Evolutionary conservation across 2,888 invertebrate genomes (phyloP).

Genomic region (Mystacides longicornis): DNA sequence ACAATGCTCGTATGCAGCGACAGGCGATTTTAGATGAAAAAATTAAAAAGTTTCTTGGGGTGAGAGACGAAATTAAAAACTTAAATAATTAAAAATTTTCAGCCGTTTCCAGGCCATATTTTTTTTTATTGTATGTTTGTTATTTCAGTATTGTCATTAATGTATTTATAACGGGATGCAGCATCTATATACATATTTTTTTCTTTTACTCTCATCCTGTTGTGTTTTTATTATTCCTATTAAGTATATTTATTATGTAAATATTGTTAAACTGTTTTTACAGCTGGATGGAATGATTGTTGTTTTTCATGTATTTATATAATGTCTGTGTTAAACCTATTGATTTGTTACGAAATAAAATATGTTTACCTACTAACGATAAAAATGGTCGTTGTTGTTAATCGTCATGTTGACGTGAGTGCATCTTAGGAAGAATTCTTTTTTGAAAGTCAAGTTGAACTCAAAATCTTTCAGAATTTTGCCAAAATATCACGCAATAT

Average conservation of each 20-base stretch:
- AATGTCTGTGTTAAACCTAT: no score
- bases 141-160: not conserved
- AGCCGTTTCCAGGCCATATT: not conserved
- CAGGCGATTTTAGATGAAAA: slow-evolving; percentile 86
- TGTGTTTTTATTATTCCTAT: slow-evolving; percentile 7
- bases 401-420: no score
- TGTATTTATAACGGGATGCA: slow-evolving; percentile 2
- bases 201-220: not conserved
- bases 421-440: no score
- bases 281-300: slow-evolving; percentile 2
- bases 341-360: not conserved
- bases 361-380: not conserved
- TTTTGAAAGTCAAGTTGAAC: no score
- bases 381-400: no score
- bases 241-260: slow-evolving; percentile 11
- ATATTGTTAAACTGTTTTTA: not conserved
- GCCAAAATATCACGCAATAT: not conserved
- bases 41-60: slow-evolving; percentile 92
- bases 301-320: not conserved
- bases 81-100: not conserved
- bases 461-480: not conserved
- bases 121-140: slow-evolving; percentile 4
- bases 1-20: slow-evolving; percentile 66
- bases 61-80: slow-evolving; percentile 53
- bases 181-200: slow-evolving; percentile 2